Conservation (phyloP, 2,113 vertebrate species). For the Protomyctophum bolini region DNA sequence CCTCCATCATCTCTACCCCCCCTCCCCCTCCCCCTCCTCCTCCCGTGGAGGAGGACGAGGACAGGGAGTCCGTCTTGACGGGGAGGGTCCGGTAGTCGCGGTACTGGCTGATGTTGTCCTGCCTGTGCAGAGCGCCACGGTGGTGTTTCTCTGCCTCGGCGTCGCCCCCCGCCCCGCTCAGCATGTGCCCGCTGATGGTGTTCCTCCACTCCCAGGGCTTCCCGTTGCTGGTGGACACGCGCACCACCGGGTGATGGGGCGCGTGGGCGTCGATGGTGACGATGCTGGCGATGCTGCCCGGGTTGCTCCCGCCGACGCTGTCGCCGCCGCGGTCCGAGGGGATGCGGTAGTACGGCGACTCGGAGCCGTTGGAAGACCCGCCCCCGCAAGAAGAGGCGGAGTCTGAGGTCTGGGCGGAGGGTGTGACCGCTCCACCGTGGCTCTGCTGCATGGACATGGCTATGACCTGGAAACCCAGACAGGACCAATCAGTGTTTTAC, state of each 20-base stretch:
- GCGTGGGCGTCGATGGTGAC: slow-evolving; percentile 94
- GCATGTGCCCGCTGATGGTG: slow-evolving; percentile 74
- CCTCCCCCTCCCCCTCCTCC: slow-evolving; percentile 58
- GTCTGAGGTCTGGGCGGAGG: slow-evolving; percentile 81
- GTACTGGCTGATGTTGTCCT: slow-evolving; percentile 70
- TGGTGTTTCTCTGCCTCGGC: slow-evolving; percentile 74
- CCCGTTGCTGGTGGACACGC: slow-evolving; percentile 84
- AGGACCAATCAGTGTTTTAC: neutral
- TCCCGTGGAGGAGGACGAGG: slow-evolving; percentile 78
- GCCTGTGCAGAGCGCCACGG: slow-evolving; percentile 66
- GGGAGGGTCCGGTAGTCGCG: slow-evolving; percentile 78
- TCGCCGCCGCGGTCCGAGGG: slow-evolving; percentile 86
- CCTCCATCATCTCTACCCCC: slow-evolving; percentile 47
- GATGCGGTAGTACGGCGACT: slow-evolving; percentile 91
- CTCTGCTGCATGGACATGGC: slow-evolving; percentile 92
- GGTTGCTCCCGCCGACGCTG: slow-evolving; percentile 79
- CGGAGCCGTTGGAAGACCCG: slow-evolving; percentile 88
- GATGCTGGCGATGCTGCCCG: slow-evolving; percentile 77
- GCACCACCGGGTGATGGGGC: slow-evolving; percentile 92
- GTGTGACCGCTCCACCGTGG: slow-evolving; percentile 55
- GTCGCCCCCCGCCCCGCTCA: slow-evolving; percentile 61
- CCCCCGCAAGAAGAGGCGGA: slow-evolving; percentile 81
- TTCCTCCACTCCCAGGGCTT: slow-evolving; percentile 89
- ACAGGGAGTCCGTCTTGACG: slow-evolving; percentile 78
- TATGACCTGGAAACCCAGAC: slow-evolving; percentile 78